phyloP scores from a whole-genome alignment of 2,113 vertebrate genomes.

The Tenebrosternarchus preto region DNA sequence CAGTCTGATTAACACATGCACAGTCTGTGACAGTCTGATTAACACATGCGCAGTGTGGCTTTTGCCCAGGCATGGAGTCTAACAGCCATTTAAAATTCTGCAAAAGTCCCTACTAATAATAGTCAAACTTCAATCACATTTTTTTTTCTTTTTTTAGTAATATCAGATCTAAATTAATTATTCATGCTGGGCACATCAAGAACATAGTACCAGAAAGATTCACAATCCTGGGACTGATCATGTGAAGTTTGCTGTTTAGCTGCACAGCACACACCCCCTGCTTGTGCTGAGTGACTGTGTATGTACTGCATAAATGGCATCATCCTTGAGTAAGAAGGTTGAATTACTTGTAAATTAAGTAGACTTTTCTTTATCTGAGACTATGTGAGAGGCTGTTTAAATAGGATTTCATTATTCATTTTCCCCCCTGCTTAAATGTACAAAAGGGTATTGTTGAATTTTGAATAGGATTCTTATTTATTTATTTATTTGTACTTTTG shows the following conservation, averaged over 20 bases:
- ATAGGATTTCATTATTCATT: slow-evolving; percentile 3
- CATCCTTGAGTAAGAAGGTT: slow-evolving; percentile 39
- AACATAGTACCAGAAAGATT: background rate
- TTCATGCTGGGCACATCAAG: background rate
- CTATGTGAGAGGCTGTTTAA: slow-evolving; percentile 5
- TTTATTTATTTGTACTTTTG: background rate
- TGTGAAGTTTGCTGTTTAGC: background rate
- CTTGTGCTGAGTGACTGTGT: slow-evolving; percentile 12
- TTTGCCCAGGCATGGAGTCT: too few species aligned
- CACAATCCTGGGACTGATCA: background rate
- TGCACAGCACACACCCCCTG: background rate
- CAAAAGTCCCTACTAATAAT: background rate
- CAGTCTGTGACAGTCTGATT: too few species aligned
- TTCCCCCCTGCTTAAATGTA: background rate
- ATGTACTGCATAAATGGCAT: slow-evolving; percentile 13
- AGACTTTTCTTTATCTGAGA: slow-evolving; percentile 21
- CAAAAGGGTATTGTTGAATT: slow-evolving; percentile 13
- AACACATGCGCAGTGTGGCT: too few species aligned
- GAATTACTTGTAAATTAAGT: slow-evolving; percentile 45
- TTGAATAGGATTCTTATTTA: slow-evolving; percentile 9
- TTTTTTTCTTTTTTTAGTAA: background rate
- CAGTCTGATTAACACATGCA: too few species aligned
- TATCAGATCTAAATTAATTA: background rate
- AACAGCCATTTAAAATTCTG: background rate
- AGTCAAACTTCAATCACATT: slow-evolving; percentile 4